phyloP scores from a whole-genome alignment of 2,888 invertebrate genomes.

The Tubulanus polymorphus region DNA sequence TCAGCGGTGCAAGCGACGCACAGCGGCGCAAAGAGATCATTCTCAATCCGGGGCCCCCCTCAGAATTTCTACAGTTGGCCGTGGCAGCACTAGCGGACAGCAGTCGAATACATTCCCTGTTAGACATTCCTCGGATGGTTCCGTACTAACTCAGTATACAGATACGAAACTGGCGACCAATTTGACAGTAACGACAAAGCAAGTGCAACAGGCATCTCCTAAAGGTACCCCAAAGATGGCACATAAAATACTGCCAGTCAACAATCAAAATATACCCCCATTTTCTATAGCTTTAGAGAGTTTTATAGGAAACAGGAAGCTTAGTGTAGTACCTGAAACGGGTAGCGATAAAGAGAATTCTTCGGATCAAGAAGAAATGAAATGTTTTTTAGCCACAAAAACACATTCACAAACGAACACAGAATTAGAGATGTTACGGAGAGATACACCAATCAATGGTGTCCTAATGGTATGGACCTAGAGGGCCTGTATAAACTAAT shows the following conservation, averaged over 20 bases:
- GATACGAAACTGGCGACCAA: conserved; percentile 22
- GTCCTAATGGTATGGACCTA: no score
- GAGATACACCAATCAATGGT: no score
- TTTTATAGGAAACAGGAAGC: not conserved
- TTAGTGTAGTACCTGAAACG: not conserved
- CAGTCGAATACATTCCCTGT: no score
- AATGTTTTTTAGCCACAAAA: no score
- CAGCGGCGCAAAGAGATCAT: no score
- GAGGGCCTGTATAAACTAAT: no score
- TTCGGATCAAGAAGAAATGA: not conserved
- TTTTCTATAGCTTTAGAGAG: not conserved
- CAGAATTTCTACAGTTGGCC: no score
- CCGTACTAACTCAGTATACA: conserved; percentile 23
- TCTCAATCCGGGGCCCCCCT: no score
- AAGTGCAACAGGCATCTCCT: not conserved
- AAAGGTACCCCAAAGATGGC: not conserved
- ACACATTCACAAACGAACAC: no score
- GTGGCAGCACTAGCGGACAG: no score
- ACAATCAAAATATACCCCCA: not conserved
- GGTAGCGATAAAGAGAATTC: not conserved
- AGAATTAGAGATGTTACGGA: no score
- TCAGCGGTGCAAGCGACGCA: no score
- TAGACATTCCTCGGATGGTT: conserved; percentile 24
- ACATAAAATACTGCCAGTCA: not conserved
- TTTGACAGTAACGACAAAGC: not conserved